Evolutionary conservation across 37 sponge, comb jelly and placozoan genomes (phyloP), one percentile per base, ranked within the genome.

Genomic region (Hormiphora californensis): DNA sequence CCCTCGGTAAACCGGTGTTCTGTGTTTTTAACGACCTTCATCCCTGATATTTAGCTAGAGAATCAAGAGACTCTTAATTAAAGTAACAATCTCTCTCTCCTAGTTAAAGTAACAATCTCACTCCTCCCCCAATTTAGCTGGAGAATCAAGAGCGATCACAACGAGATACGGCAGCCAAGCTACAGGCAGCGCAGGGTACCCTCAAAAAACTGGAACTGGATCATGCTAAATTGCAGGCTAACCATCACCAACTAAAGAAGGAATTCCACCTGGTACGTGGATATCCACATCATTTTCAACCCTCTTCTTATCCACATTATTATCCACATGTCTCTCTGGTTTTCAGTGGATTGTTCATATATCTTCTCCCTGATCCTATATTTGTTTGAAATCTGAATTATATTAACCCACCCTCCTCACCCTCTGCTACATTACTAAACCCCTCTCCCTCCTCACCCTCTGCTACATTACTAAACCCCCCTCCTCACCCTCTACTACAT

Each of bases 181-280:
- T 73, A 0, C 81, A 40, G 3, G 46, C 81, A 0, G 5, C 81
- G 23, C 81, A 73, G 25, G 32, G 46, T 27, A 19, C 81, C 44
- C 81, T 73, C 27, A 73, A 73, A 28, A 73, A 73, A 46, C 9
- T 73, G 21, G 81, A 73, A 17, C 44, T 73, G 46, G 81, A 73
- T 23, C 81, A 73, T 41, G 81, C 81, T 1, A 73, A 73, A 40
- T 28, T 73, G 1, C 81, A 73, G 27, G 81, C 81, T 4, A 73
- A 73, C 81, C 81, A 73, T 73, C 81, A 73, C 25, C 81, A 73
- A 28, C 81, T 73, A 0, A 73, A 73, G 38, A 73, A 73, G 23
- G 81, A 73, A 28, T 73, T 73, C 81, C 81, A 73, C 43, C 25
- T 73, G 81, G 81, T 73, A 19, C 41, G 81, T 73, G 12, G 12